phyloP scores from a whole-genome alignment of 2,113 vertebrate species.

The Ia io region DNA sequence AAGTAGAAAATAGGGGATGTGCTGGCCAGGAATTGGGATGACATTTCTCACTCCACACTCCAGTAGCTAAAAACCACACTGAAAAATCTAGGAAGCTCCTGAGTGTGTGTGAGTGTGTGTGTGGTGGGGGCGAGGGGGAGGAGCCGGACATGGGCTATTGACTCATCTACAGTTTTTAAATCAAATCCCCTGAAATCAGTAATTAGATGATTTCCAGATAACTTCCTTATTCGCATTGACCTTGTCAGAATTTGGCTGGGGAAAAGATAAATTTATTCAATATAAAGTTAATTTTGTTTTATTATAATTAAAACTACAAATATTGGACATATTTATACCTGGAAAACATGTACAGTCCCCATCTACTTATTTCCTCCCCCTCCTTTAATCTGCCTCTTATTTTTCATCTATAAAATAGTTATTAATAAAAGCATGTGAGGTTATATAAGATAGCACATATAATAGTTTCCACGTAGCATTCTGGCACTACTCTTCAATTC shows the following conservation, averaged over 20 bases:
- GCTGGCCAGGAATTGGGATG: neutral
- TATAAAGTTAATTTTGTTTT: neutral
- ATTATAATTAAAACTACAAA: neutral
- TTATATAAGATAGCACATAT: neutral
- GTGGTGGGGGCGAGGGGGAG: accelerated
- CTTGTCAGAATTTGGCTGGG: neutral
- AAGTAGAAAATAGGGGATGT: neutral
- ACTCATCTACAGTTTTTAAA: neutral
- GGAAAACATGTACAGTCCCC: neutral
- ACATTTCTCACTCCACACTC: neutral
- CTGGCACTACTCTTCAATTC: neutral
- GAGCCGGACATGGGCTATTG: neutral
- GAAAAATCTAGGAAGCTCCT: neutral
- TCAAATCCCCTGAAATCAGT: neutral
- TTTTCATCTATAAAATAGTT: neutral
- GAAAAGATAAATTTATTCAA: neutral
- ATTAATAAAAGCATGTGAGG: neutral
- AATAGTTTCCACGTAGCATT: neutral
- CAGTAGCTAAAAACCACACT: neutral
- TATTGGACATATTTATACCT: neutral
- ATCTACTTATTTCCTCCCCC: neutral
- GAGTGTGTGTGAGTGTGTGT: too few species aligned
- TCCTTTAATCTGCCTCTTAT: neutral
- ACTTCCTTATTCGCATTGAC: neutral
- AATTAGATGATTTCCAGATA: neutral